These are phyloP conservation scores for Parnassius mnemosyne DNA, from an alignment of 2,888 invertebrate species.

Conservation along the genomic window DNA sequence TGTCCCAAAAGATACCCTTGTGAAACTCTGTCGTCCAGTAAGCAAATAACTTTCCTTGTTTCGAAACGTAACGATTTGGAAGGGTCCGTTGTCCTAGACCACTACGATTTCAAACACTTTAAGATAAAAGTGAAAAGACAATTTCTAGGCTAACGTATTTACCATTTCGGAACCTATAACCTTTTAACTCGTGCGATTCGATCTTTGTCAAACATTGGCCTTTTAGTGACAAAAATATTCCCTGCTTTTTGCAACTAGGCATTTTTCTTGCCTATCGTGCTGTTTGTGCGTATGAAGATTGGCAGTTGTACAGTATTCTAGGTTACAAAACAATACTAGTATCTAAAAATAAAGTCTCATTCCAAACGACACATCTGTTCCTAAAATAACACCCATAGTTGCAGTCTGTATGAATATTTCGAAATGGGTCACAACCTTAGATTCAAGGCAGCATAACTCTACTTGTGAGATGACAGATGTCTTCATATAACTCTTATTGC, in stretches of 20 bases:
- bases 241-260: no score
- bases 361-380: slow-evolving; percentile 12
- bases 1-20: slow-evolving; percentile 11
- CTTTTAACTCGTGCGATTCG: no score
- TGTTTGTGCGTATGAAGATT: slow-evolving; percentile 1
- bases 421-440: slow-evolving; percentile 44
- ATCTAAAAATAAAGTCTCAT: slow-evolving; percentile 20
- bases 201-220: no score
- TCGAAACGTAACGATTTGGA: no score
- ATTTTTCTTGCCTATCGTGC: no score
- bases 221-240: no score
- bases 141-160: no score
- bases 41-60: no score
- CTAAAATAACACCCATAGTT: slow-evolving; percentile 10
- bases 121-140: no score
- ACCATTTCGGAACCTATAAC: no score
- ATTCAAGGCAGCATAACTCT: slow-evolving; percentile 33
- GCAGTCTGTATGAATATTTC: slow-evolving; percentile 29
- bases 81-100: no score
- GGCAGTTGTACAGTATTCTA: neutral
- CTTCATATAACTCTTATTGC: slow-evolving; percentile 1
- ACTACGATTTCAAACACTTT: no score
- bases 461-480: slow-evolving; percentile 5
- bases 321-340: slow-evolving; percentile 1
- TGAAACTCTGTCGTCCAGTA: neutral